A percentile compares a stretch with the other conserved stretches of the same genome.
Conservation (phyloP, 2,113 vertebrate species). For the Erythrolamprus reginae region DNA sequence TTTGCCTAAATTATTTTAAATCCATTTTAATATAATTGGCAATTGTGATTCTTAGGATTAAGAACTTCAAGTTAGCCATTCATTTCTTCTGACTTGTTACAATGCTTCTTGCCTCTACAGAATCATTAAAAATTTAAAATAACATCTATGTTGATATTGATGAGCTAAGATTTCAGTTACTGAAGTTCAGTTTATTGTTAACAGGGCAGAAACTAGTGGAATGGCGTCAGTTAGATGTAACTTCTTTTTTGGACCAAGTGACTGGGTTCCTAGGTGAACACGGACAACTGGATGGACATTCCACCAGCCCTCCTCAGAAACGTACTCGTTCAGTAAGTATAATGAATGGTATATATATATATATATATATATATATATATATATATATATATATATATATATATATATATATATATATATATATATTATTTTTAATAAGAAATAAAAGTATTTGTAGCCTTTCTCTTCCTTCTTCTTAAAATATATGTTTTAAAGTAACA, state of each 20-base stretch:
- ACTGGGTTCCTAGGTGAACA: slow-evolving; percentile 93
- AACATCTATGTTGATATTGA: not conserved
- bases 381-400: fast-evolving
- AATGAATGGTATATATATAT: not conserved
- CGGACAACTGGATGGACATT: slow-evolving; percentile 92
- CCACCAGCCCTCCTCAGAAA: slow-evolving; percentile 87
- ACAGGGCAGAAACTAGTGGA: slow-evolving; percentile 97
- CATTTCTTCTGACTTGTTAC: not conserved
- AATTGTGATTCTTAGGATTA: not conserved
- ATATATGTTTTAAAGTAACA: not conserved
- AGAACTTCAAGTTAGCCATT: not conserved
- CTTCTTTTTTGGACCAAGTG: slow-evolving; percentile 94
- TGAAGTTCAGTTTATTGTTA: not conserved
- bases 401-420: not conserved
- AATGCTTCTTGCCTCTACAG: not conserved
- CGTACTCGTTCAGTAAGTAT: slow-evolving; percentile 90
- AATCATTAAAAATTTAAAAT: slow-evolving; percentile 6
- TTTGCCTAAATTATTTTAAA: not conserved
- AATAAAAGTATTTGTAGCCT: not conserved
- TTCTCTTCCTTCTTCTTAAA: not conserved
- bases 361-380: not conserved
- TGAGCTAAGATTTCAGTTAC: not conserved
- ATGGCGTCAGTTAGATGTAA: slow-evolving; percentile 96
- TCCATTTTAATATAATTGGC: not conserved
- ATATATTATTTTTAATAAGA: not conserved